Evolutionary conservation across 2,888 invertebrate genomes (phyloP).

Genomic region (Beris chalybata): DNA sequence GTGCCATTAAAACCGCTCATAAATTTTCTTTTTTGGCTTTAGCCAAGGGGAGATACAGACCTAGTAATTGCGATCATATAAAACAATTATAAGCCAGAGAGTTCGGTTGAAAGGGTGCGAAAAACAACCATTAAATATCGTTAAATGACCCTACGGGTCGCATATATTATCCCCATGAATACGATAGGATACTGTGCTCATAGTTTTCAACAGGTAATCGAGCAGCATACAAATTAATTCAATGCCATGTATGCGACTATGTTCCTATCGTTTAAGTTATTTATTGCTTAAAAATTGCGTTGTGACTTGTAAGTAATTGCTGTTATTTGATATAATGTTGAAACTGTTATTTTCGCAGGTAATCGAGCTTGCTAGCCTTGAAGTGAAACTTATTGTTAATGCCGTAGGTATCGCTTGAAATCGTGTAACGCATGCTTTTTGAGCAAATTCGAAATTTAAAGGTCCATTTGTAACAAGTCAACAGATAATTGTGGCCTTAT

Average conservation of each 20-base stretch:
- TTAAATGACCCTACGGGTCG: constrained; percentile 22
- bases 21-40: constrained; percentile 13
- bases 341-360: too few species aligned
- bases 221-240: constrained; percentile 18
- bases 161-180: constrained; percentile 22
- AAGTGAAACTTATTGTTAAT: too few species aligned
- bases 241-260: neutral
- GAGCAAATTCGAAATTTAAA: too few species aligned
- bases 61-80: constrained; percentile 21
- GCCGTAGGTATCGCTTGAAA: too few species aligned
- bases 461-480: too few species aligned
- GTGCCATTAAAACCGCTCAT: constrained; percentile 16
- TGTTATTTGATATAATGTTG: too few species aligned
- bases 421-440: too few species aligned
- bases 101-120: constrained; percentile 18
- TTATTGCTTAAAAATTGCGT: constrained; percentile 18
- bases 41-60: constrained; percentile 8
- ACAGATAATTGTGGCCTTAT: too few species aligned
- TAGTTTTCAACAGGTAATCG: constrained; percentile 22
- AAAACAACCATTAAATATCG: constrained; percentile 22
- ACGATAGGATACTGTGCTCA: neutral
- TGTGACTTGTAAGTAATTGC: neutral
- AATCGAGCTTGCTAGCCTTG: too few species aligned
- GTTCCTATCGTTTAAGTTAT: constrained; percentile 6
- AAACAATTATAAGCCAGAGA: constrained; percentile 16